These are phyloP conservation scores for Galendromus occidentalis DNA, from an alignment of 1,140 invertebrate species.

Conservation along the genomic window DNA sequence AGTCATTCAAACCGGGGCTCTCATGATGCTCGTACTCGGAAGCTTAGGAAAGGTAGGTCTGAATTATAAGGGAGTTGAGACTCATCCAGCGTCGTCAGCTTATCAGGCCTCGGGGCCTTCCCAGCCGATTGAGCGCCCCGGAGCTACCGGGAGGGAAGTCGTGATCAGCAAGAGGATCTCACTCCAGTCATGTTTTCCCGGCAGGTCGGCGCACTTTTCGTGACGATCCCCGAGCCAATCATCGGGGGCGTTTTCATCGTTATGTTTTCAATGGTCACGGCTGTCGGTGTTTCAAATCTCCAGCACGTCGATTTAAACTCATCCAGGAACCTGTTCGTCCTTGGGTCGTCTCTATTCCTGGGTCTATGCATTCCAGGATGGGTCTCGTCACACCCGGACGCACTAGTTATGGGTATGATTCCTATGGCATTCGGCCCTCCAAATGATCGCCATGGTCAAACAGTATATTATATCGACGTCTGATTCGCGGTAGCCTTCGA, in stretches of 20 bases:
- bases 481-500: background rate
- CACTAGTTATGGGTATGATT: conserved; percentile 42
- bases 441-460: background rate
- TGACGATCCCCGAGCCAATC: conserved; percentile 70
- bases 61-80: no score
- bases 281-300: conserved; percentile 57
- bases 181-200: conserved; percentile 14
- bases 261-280: conserved; percentile 65
- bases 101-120: no score
- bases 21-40: conserved; percentile 55
- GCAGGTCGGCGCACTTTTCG: conserved; percentile 53
- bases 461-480: background rate
- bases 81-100: no score
- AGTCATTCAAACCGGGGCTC: conserved; percentile 57
- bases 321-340: conserved; percentile 55
- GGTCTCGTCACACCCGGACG: conserved; percentile 42
- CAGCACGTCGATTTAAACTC: conserved; percentile 62
- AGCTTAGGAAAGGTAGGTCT: conserved; percentile 42
- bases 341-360: conserved; percentile 69
- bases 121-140: no score
- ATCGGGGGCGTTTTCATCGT: conserved; percentile 66
- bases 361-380: conserved; percentile 53
- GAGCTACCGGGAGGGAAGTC: no score
- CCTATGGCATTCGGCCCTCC: background rate
- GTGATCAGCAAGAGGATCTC: no score